phyloP scores from a whole-genome alignment of 1,140 invertebrate species.

The Triops cancriformis region DNA sequence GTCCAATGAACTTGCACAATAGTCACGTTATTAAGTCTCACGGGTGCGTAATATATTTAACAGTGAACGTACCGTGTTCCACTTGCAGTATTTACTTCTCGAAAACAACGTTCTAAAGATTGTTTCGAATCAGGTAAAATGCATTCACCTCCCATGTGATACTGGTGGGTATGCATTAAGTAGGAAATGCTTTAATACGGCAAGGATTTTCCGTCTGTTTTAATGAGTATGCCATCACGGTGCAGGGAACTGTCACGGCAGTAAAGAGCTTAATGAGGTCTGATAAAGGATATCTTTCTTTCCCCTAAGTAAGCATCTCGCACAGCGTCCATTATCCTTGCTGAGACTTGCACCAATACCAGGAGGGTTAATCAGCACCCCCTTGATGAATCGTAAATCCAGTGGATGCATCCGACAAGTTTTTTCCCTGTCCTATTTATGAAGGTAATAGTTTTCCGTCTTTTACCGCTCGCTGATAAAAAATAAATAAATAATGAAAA shows the following conservation, averaged over 20 bases:
- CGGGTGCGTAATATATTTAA: too few relatives aligned
- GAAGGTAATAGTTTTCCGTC: neutral
- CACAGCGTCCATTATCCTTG: neutral
- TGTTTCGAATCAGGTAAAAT: too few relatives aligned
- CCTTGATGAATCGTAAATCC: neutral
- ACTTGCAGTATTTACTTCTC: too few relatives aligned
- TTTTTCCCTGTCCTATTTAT: neutral
- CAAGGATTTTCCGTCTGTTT: neutral
- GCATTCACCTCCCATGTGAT: neutral
- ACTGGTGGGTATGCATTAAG: neutral
- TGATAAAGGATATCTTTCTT: neutral
- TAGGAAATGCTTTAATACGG: neutral
- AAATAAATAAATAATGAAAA: neutral
- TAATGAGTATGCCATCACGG: neutral
- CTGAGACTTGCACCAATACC: neutral
- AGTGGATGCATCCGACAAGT: neutral
- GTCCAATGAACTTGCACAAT: too few relatives aligned
- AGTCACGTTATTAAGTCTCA: too few relatives aligned
- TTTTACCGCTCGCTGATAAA: neutral
- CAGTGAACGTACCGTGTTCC: too few relatives aligned
- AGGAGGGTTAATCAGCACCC: conserved; percentile 8
- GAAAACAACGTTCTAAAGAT: too few relatives aligned
- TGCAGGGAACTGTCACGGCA: neutral
- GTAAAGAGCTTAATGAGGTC: conserved; percentile 13
- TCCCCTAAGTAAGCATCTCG: neutral